These are phyloP conservation scores for Xenopus borealis DNA, from an alignment of 2,113 vertebrate genomes.

Conservation along the genomic window DNA sequence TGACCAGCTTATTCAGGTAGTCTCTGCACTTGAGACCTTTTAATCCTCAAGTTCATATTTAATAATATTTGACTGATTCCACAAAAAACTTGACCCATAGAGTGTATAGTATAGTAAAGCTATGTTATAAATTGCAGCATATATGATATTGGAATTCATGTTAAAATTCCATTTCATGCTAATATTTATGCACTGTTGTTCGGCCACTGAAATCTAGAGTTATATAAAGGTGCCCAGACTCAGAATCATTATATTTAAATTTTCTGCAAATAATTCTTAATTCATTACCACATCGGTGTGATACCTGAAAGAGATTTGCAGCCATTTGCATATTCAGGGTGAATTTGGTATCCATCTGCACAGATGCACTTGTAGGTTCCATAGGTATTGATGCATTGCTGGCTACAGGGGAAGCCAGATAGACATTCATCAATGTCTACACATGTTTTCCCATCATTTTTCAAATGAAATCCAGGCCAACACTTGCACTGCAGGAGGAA, in stretches of 20 bases:
- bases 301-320: slow-evolving; percentile 94
- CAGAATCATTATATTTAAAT: slow-evolving; percentile 3
- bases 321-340: slow-evolving; percentile 78
- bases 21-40: too few species aligned
- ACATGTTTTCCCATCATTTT: slow-evolving; percentile 93
- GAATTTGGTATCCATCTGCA: slow-evolving; percentile 85
- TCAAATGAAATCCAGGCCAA: slow-evolving; percentile 94
- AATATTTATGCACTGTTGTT: too few species aligned
- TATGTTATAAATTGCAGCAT: too few species aligned
- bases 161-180: too few species aligned
- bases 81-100: too few species aligned
- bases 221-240: too few species aligned
- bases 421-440: slow-evolving; percentile 91
- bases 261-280: not conserved
- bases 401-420: slow-evolving; percentile 90
- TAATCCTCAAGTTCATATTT: too few species aligned
- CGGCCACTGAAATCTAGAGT: too few species aligned
- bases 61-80: too few species aligned
- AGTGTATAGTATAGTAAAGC: too few species aligned
- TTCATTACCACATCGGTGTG: not conserved
- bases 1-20: too few species aligned
- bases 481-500: slow-evolving; percentile 85
- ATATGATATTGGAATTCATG: too few species aligned
- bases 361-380: slow-evolving; percentile 94
- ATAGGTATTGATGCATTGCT: slow-evolving; percentile 93